Conservation (phyloP, 1,140 invertebrate species). For the Aphidius ervi region DNA sequence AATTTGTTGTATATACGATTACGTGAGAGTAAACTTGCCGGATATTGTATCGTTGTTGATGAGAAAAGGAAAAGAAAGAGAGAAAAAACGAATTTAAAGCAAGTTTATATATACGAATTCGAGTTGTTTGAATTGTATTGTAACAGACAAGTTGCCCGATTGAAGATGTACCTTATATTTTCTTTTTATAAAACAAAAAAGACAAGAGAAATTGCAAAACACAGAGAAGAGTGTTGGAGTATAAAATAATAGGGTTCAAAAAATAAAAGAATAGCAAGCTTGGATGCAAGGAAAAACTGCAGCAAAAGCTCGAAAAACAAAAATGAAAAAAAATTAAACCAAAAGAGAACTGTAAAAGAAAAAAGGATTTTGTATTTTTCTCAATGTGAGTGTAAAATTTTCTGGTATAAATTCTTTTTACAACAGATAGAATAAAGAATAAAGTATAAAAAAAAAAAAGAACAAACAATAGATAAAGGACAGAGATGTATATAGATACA, state of each 20-base stretch:
- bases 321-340: too few relatives aligned
- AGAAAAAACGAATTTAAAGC: not conserved
- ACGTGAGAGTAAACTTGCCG: conserved; percentile 4
- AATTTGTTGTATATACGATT: too few relatives aligned
- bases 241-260: too few relatives aligned
- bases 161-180: conserved; percentile 18
- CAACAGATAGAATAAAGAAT: too few relatives aligned
- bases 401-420: too few relatives aligned
- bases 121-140: conserved; percentile 23
- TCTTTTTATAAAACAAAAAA: not conserved
- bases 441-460: not conserved
- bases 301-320: too few relatives aligned
- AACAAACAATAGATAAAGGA: not conserved
- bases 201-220: not conserved
- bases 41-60: conserved; percentile 17
- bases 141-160: conserved; percentile 26
- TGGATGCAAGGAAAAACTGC: too few relatives aligned
- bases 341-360: too few relatives aligned
- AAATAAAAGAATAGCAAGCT: too few relatives aligned
- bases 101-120: conserved; percentile 9
- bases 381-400: too few relatives aligned
- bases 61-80: not conserved
- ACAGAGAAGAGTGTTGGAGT: too few relatives aligned
- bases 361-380: too few relatives aligned
- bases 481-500: not conserved